Base-by-base conservation (phyloP, 2,888 invertebrate genomes). In the Polydesmus complanatus region DNA sequence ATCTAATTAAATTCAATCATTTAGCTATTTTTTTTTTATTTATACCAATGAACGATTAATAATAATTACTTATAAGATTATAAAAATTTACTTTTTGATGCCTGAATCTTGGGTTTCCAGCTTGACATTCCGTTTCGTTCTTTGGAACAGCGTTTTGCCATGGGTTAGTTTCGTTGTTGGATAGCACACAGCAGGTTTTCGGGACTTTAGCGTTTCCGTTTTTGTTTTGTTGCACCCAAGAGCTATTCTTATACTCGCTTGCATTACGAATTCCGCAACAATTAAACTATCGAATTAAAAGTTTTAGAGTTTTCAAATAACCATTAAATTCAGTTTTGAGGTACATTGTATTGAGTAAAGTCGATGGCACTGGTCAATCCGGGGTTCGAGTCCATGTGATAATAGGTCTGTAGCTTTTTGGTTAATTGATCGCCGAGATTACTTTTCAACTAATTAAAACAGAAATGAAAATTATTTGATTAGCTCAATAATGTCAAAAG, bases 341-440 rank as follows among this genome's bases (percentile, higher is more conserved):
- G 5, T 48, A 77, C 77, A 72, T 75, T 73, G 64, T 73, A 76
- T 64, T 77, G 77, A 51, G 75, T 73, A 66, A 73, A 76, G 67
- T 78, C 77, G 57, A 78, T 69, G 57, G 78, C 75, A 48, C 73
- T 70, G 56, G 75, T 77, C 65, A 78, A 75, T 3, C 69, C 66
- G 1, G 68, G 61, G 64, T 70, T 70, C 2, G 72, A 69, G 26
- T 68, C 66, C 56, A 72, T 69, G 2, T 76, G 76, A 60, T 77
- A 77, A 22, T 73, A 68, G n/a, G 68, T 65, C 47, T 69, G 67
- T 54, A 77, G 67, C 65, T 73, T 72, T 54, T 66, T 67, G 22
- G 66, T 67, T 37, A 77, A 68, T 58, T 74, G 70, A 5, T 68
- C 68, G 63, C 76, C 74, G 50, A 76, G 66, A 22, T 73, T 72